These are phyloP conservation scores for Agriotes lineatus DNA, from an alignment of 2,888 invertebrate genomes.

Conservation along the genomic window DNA sequence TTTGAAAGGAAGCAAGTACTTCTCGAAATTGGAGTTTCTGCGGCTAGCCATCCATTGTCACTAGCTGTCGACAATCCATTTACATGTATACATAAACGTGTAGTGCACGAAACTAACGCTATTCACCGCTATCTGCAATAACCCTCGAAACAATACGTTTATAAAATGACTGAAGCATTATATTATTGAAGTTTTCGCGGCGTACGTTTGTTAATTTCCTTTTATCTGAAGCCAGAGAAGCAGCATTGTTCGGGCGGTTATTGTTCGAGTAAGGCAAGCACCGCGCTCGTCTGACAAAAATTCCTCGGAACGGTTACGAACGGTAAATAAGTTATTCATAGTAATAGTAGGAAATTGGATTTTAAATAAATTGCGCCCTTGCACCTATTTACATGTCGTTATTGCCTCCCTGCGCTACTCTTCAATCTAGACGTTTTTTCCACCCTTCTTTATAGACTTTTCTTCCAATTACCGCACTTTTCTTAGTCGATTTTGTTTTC, in stretches of 20 bases:
- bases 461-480: conserved; percentile 45
- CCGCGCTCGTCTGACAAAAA: conserved; percentile 27
- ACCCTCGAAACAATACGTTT: conserved; percentile 29
- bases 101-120: conserved; percentile 17
- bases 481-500: conserved; percentile 45
- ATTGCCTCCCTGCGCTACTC: conserved; percentile 55
- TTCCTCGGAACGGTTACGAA: conserved; percentile 45
- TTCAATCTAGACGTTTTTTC: conserved; percentile 46
- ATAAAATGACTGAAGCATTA: conserved; percentile 29
- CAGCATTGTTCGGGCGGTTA: conserved; percentile 33
- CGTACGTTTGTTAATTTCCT: conserved; percentile 42
- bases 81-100: not conserved
- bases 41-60: not conserved
- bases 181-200: conserved; percentile 39
- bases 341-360: conserved; percentile 59
- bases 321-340: conserved; percentile 58
- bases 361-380: conserved; percentile 60
- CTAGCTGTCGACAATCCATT: not conserved
- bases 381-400: conserved; percentile 60
- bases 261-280: conserved; percentile 24
- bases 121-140: conserved; percentile 25
- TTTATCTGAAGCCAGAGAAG: conserved; percentile 31
- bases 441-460: conserved; percentile 46
- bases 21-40: no score
- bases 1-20: no score